phyloP scores from a whole-genome alignment of 1,140 invertebrate species.

The Drosophila tropicalis region DNA sequence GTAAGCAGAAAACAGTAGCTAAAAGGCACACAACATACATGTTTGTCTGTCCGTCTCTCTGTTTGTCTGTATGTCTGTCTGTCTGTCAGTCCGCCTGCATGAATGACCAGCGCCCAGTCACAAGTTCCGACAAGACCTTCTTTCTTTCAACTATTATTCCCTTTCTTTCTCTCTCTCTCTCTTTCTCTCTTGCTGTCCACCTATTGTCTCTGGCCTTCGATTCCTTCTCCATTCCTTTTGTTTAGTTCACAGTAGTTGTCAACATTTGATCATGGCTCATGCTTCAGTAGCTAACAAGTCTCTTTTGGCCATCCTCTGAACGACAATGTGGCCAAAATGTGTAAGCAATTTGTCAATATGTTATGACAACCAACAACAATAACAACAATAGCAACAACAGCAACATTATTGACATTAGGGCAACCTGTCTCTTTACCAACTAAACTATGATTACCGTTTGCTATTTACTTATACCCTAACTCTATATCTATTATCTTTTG shows the following conservation, averaged over 20 bases:
- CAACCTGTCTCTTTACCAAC: constrained; percentile 76
- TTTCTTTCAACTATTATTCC: not conserved
- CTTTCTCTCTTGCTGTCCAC: not conserved
- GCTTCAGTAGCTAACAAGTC: constrained; percentile 65
- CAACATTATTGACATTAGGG: constrained; percentile 77
- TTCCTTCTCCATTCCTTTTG: not conserved
- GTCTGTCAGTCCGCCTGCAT: constrained; percentile 5
- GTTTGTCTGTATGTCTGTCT: not conserved
- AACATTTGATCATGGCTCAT: constrained; percentile 67
- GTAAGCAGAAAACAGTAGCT: constrained; percentile 15
- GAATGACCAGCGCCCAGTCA: constrained; percentile 14
- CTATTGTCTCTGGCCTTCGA: not conserved
- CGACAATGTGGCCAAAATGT: constrained; percentile 74
- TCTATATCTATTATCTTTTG: not conserved
- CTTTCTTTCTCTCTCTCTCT: not conserved
- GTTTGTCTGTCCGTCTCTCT: not conserved
- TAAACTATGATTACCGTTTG: constrained; percentile 77
- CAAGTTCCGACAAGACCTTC: constrained; percentile 12
- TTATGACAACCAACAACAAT: constrained; percentile 60
- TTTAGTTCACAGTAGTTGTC: constrained; percentile 35
- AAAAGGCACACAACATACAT: constrained; percentile 26
- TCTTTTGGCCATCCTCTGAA: constrained; percentile 24
- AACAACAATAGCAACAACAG: constrained; percentile 33
- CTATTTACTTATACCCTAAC: constrained; percentile 39
- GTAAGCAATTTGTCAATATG: constrained; percentile 78